Conservation (phyloP, 1,140 invertebrate species). For the Helicorthomorpha holstii region DNA sequence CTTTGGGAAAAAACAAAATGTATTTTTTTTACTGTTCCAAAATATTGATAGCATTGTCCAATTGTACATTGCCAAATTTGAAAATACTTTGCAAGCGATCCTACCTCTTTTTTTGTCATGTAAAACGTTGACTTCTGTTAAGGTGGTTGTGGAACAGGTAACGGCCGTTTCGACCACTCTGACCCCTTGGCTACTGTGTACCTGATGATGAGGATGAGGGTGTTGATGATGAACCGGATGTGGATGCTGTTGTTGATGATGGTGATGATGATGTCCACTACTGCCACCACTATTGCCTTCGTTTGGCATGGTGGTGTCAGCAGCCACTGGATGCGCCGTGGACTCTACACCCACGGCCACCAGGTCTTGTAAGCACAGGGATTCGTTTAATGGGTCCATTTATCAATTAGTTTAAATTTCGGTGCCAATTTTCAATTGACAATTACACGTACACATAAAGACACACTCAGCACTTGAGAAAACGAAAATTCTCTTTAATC, state of each 20-base stretch:
- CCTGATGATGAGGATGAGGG: slow-evolving; percentile 2
- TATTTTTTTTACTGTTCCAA: too few relatives aligned
- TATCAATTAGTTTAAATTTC: slow-evolving; percentile 10
- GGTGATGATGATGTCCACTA: too few relatives aligned
- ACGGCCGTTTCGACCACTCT: not conserved
- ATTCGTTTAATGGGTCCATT: slow-evolving; percentile 20
- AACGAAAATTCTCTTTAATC: too few relatives aligned
- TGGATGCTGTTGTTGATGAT: slow-evolving; percentile 10
- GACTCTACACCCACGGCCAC: slow-evolving; percentile 15
- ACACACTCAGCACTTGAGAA: too few relatives aligned
- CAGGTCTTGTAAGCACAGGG: slow-evolving; percentile 20
- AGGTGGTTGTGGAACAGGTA: slow-evolving; percentile 4
- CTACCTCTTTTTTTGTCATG: slow-evolving; percentile 6
- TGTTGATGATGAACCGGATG: slow-evolving; percentile 9
- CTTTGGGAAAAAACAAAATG: too few relatives aligned
- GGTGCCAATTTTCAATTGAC: too few relatives aligned
- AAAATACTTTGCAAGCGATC: not conserved
- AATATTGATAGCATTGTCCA: too few relatives aligned
- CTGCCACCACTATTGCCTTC: too few relatives aligned
- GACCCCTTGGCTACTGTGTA: not conserved
- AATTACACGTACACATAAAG: too few relatives aligned
- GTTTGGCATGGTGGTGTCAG: slow-evolving; percentile 5
- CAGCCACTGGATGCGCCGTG: slow-evolving; percentile 6
- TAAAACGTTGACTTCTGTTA: not conserved
- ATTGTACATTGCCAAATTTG: too few relatives aligned